Conservation (phyloP, 2,797 vertebrate species). For the Carcharodon carcharias region DNA sequence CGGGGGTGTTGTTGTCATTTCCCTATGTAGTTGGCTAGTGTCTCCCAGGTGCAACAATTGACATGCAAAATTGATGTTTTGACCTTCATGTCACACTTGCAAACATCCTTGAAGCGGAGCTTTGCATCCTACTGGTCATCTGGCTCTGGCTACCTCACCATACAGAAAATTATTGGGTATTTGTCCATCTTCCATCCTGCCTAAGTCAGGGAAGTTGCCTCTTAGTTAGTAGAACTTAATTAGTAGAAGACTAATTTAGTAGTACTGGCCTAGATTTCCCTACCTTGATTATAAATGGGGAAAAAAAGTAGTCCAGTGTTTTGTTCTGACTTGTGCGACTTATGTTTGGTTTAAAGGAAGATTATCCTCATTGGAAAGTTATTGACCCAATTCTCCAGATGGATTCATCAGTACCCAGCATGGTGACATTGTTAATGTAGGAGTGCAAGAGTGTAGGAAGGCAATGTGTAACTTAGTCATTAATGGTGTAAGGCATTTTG, state of each 20-base stretch:
- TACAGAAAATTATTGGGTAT: background rate
- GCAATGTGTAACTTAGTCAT: background rate
- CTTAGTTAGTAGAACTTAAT: background rate
- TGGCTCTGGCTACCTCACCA: background rate
- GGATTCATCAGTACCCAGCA: background rate
- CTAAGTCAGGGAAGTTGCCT: background rate
- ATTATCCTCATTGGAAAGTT: background rate
- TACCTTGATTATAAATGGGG: background rate
- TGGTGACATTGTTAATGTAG: background rate
- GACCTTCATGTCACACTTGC: too few species aligned
- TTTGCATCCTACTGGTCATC: background rate
- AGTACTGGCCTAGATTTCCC: background rate
- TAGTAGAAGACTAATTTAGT: background rate
- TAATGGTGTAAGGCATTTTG: background rate
- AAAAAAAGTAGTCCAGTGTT: background rate
- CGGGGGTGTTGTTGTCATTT: too few species aligned
- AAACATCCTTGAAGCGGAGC: too few species aligned
- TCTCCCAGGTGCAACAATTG: too few species aligned
- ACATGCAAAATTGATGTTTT: too few species aligned
- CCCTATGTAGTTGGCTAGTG: too few species aligned
- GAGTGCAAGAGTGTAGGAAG: background rate
- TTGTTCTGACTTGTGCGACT: background rate
- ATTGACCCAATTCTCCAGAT: background rate
- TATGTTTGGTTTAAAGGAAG: background rate
- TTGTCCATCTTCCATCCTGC: background rate